Conservation (phyloP, 1,140 invertebrate genomes). For the Cepaea nemoralis region DNA sequence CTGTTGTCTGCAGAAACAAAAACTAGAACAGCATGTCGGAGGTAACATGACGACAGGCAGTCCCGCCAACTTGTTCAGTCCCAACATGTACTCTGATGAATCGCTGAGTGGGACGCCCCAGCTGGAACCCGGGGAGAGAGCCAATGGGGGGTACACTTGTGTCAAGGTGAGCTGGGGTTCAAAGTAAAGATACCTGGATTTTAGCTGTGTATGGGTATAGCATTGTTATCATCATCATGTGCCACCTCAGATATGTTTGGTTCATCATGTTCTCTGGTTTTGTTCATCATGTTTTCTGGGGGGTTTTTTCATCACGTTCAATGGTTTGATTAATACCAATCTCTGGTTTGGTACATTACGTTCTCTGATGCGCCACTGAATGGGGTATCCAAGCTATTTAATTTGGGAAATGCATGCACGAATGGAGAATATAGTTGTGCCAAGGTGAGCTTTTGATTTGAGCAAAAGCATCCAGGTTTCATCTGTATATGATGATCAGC, state of each 20-base stretch:
- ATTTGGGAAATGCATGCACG: too few relatives aligned
- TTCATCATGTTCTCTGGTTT: too few relatives aligned
- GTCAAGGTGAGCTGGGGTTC: conserved; percentile 2
- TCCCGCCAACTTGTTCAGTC: not conserved
- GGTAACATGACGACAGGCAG: not conserved
- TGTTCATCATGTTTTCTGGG: too few relatives aligned
- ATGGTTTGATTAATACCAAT: not conserved
- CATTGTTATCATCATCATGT: not conserved
- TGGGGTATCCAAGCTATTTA: too few relatives aligned
- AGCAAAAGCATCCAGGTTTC: too few relatives aligned
- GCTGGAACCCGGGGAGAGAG: conserved; percentile 18
- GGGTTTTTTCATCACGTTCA: not conserved
- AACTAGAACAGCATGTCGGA: not conserved
- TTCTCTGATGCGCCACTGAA: too few relatives aligned
- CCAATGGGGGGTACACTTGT: conserved; percentile 34
- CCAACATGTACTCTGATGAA: not conserved
- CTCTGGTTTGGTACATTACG: too few relatives aligned
- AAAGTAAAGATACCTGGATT: too few relatives aligned
- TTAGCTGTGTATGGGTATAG: not conserved
- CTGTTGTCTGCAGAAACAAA: not conserved
- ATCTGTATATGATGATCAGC: too few relatives aligned
- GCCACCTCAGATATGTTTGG: too few relatives aligned
- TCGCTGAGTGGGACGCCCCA: not conserved
- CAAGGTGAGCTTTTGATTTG: too few relatives aligned
- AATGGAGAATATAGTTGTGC: too few relatives aligned